Base-by-base conservation (phyloP, 2,888 invertebrate species). In the Metacarcinus magister region DNA sequence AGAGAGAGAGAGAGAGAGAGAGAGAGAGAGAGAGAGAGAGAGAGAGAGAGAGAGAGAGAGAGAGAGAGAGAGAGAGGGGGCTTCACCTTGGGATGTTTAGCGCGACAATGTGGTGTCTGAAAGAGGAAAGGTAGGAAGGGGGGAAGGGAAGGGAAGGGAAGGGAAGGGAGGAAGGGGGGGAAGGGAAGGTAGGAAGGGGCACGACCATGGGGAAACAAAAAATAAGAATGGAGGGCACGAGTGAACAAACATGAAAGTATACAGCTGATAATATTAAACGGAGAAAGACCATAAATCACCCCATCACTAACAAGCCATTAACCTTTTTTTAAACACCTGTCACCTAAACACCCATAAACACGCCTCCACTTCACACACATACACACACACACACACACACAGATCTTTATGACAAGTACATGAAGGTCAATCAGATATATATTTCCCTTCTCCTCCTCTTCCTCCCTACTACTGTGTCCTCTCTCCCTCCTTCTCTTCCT, bases 21-120 rank as follows among this genome's bases (percentile, higher is more conserved):
- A 75, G 75, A 75, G 75, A 75, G 75, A 75, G 67, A 67, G 67
- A 54, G 67, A 67, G 67, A 67, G 67, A 67, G 67, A 67, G 82
- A 67, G 93, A 67, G 93, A 67, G 93, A 93, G 93, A 93, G 93
- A 93, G 93, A 93, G 93, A 93, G 93, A 93, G 93, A 93, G 93
- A 93, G 93, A 93, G 93, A 93, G 93, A 93, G 93, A 93, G 75
- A 93, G 93, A 93, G 67, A 60, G 19, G 39, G 93, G 39, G 19
- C 87, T 87, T 87, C 32, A 87, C 87, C 48, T 32, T 46, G 44
- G 92, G 32, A 92, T 54, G 54, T 39, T 92, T 92, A 28, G 39
- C 92, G 46, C 48, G 92, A 92, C 44, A 91, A 32, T 92, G 54
- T 46, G 39, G 39, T 39, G 39, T 39, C 46, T 46, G 39, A 39